Evolutionary conservation across 2,888 invertebrate genomes (phyloP), one percentile per base, ranked within the genome.

Genomic region (Nipponacmea schrenckii): DNA sequence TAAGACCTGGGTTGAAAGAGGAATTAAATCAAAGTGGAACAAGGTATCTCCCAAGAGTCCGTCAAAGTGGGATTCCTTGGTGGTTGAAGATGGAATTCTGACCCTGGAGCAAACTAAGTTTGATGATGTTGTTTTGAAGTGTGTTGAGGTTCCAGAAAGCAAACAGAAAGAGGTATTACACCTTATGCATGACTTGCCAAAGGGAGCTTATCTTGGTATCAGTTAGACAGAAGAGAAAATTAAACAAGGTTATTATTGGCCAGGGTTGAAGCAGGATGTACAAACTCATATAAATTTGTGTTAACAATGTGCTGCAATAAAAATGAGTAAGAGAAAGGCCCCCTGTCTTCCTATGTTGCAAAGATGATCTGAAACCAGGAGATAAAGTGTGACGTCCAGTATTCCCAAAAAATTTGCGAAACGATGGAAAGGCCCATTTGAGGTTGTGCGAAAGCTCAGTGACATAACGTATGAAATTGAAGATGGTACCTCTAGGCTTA

Each of bases 341-440:
- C 56, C 56, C 3, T 56, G 24, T 20, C 56, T 20, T 56, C 56
- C 2, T 56, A 20, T 20, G 56, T 20, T 26, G 64, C 64, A 64
- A 27, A 27, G 31, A 27, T 15, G 24, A 24, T 27, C 26, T 24
- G 17, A n/a, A 14, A 17, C 48, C 48, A 3, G 62, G 56, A 14
- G 68, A 68, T 20, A 26, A 15, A 64, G 62, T 46, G 15, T 67
- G 63, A 68, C 44, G 62, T 62, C n/a, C 12, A 50, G 68, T 5
- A 64, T 24, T 48, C 48, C 65, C 0, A 44, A 44, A 31, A 71
- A 72, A 64, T 46, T 72, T 7, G 64, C 39, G 12, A 48, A 56
- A 48, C 67, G 48, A 62, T 72, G 72, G 72, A 31, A 20, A 44
- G 72, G 68, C 4, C 72, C 72, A 17, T 72, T 50, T 24, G n/a